Evolutionary conservation across 2,113 vertebrate species (phyloP), one percentile per base, ranked within the genome.

Genomic region (Onychostoma macrolepis): DNA sequence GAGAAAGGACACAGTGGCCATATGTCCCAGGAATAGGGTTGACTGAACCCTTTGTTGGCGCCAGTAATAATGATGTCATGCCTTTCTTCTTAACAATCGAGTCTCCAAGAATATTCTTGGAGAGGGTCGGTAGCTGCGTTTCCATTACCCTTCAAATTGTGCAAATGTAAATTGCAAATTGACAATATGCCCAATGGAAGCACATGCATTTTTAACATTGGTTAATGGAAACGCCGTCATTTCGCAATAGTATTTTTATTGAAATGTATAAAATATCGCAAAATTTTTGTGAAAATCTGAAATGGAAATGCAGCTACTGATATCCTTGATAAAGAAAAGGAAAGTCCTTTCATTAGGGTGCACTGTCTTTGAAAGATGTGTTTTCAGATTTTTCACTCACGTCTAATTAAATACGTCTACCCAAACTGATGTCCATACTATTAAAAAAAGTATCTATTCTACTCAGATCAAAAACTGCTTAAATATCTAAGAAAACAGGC

Each of bases 1-100:
- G 58, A 45, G 41, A 67, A 89, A 74, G 61, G 24, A 86, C 78
- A 91, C 88, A 89, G 92, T 90, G 72, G 76, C 38, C 69, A 33
- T 33, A 74, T 91, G 86, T 90, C 85, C 85, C 65, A 71, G 58
- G 79, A 80, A 72, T 90, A 83, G 65, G 83, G 58, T 45, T 76
- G 41, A 76, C 24, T 76, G n/a, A 76, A 48, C n/a, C 72, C 48
- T 76, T 72, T 72, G 36, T 72, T 72, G 19, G 69, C 5, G 2
- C 24, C 21, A 41, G 69, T 72, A 84, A 67, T 50, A 38, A 48
- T 56, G 69, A 75, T 41, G 30, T 10, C 41, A 67, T 5, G 69
- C 13, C 13, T 69, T 26, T 58, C 74, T 53, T 74, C 28, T 72
- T 72, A 41, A n/a, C 9, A 72, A 6, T n/a, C 11, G 9, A 41